Percentiles rank a stretch among this genome's conserved stretches.
Evolutionary conservation across 2,888 invertebrate species (phyloP).

Genomic region (Melolontha melolontha): DNA sequence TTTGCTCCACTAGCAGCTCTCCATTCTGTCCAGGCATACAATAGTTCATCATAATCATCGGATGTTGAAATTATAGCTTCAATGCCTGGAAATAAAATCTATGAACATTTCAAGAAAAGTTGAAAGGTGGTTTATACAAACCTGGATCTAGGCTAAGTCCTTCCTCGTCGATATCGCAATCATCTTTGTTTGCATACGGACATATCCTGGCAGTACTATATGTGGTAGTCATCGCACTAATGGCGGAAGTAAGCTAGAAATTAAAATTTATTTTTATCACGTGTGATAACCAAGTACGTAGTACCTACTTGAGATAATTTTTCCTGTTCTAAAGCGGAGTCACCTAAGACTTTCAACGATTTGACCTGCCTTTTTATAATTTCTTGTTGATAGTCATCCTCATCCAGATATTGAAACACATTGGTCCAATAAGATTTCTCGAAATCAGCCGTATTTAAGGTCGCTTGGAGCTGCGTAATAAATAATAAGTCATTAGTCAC

Average conservation of each 20-base stretch:
- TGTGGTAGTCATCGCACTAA: conserved; percentile 55
- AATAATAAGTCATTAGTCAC: not conserved
- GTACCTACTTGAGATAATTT: conserved; percentile 60
- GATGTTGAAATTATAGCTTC: conserved; percentile 64
- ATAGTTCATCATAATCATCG: conserved; percentile 72
- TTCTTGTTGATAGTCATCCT: conserved; percentile 62
- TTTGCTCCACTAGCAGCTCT: conserved; percentile 73
- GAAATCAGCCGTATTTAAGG: conserved; percentile 56
- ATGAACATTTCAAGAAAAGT: not conserved
- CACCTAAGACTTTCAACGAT: conserved; percentile 65
- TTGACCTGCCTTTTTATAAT: conserved; percentile 64
- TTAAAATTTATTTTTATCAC: conserved; percentile 1
- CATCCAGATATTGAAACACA: conserved; percentile 58
- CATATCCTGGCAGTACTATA: conserved; percentile 66
- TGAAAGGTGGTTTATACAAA: conserved; percentile 42
- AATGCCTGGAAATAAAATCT: conserved; percentile 58
- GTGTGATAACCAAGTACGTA: not conserved
- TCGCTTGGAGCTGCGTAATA: conserved; percentile 50
- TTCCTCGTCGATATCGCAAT: conserved; percentile 57
- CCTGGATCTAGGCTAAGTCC: conserved; percentile 62
- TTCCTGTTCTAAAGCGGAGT: conserved; percentile 62
- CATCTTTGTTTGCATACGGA: conserved; percentile 58
- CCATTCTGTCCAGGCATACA: conserved; percentile 76
- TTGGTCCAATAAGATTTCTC: conserved; percentile 63
- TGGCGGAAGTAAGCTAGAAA: conserved; percentile 52